Evolutionary conservation across 2,113 vertebrate genomes (phyloP).

Genomic region (Silurus glanis): DNA sequence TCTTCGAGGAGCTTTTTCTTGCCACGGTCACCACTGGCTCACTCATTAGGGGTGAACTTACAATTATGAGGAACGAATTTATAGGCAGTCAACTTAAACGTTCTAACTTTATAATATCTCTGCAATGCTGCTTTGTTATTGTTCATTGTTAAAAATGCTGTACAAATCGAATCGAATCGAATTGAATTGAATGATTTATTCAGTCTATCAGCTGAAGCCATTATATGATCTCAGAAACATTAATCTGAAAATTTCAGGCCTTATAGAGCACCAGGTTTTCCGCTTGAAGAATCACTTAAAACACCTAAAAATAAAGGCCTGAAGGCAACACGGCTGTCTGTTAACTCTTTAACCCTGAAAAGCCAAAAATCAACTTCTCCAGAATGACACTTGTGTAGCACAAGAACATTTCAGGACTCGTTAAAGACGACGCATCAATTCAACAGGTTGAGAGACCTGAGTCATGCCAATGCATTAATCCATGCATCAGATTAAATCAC

Average conservation of each 20-base stretch:
- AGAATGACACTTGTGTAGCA: not conserved
- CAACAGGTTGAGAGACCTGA: constrained; percentile 10
- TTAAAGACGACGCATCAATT: not conserved
- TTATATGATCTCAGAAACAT: not conserved
- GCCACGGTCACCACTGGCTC: too few relatives aligned
- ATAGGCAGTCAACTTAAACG: too few relatives aligned
- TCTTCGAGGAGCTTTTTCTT: too few relatives aligned
- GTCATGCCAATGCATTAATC: not conserved
- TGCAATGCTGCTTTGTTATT: too few relatives aligned
- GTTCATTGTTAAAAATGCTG: too few relatives aligned
- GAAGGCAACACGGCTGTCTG: not conserved
- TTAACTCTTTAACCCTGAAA: not conserved
- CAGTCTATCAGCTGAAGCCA: not conserved
- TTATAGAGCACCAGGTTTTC: not conserved
- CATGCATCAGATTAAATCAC: not conserved
- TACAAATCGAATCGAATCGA: too few relatives aligned
- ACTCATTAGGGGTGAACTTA: too few relatives aligned
- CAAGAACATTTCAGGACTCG: not conserved
- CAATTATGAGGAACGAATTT: too few relatives aligned
- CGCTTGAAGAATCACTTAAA: not conserved
- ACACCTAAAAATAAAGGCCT: not conserved
- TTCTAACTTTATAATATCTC: too few relatives aligned
- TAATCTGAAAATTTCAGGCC: not conserved
- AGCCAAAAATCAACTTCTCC: not conserved
- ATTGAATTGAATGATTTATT: too few relatives aligned